Base-by-base conservation (phyloP, 1,140 invertebrate genomes). In the Apis laboriosa region DNA sequence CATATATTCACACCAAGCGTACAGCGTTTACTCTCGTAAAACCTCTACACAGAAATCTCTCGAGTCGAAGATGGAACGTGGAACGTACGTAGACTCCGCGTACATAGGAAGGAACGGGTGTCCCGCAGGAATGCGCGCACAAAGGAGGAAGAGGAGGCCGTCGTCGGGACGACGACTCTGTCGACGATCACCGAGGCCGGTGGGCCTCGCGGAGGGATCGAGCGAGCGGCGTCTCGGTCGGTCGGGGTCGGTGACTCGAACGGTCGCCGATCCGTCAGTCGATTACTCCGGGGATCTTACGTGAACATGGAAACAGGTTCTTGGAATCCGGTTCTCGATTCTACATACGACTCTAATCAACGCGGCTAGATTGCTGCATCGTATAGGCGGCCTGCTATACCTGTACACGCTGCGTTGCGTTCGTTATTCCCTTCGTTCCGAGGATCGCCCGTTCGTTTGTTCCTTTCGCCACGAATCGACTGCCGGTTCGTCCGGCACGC, bases 341-440 rank as follows among this genome's bases (percentile, higher is more conserved):
- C 93, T 94, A 94, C 93, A 94, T 94, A 94, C 92, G 92, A 93
- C 93, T 94, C 93, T 94, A 94, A 94, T 94, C 94, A 94, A 94
- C 93, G 92, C 92, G 92, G 94, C 91, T 94, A 94, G 93, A 94
- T 94, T 94, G 93, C 93, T 93, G 93, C 93, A 92, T 93, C 93
- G 92, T 88, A 88, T 80, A 86, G 79, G 76, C 77, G 75, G 70
- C 67, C 84, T 81, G 85, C 85, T 79, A 61, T 51, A 56, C 61
- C 71, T 76, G 67, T 7, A 43, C 9, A 86, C 85, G 86, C 43
- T 76, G 77, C 84, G 87, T 88, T 88, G 67, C 77, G 73, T 60
- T 72, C 80, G 75, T 66, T 77, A 66, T 77, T 77, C 75, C 75
- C 75, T 34, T 66, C 61, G 75, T 24, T 66, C 49, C 28, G n/a